These are phyloP conservation scores for Camarhynchus parvulus DNA, from an alignment of 2,113 vertebrate species.

Conservation along the genomic window DNA sequence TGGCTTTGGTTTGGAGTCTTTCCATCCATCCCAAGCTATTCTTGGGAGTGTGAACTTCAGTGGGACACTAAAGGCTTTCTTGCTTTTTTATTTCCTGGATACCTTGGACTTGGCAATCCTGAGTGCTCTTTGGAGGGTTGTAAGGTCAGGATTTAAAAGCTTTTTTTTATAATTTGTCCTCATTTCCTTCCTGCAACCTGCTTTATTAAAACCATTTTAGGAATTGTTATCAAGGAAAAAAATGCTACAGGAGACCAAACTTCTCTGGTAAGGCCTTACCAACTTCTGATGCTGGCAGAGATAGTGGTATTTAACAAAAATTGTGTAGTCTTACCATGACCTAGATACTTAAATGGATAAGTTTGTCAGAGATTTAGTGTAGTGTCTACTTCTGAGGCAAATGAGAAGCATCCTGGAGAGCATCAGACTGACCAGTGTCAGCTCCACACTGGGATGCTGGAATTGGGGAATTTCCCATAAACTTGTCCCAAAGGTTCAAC, in stretches of 20 bases:
- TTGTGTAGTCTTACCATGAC: neutral
- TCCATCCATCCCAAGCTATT: neutral
- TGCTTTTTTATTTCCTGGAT: neutral
- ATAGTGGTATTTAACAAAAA: neutral
- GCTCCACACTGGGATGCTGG: neutral
- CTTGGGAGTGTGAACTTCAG: neutral
- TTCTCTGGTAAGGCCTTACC: neutral
- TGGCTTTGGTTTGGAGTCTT: neutral
- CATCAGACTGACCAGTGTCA: neutral
- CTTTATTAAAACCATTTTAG: neutral
- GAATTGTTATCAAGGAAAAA: neutral
- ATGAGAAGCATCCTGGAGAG: neutral
- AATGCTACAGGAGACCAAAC: neutral
- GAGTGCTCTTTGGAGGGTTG: neutral
- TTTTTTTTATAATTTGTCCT: neutral
- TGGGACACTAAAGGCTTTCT: neutral
- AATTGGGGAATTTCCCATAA: neutral
- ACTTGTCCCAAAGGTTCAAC: neutral
- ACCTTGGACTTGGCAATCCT: neutral
- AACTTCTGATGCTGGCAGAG: neutral
- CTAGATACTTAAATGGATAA: neutral
- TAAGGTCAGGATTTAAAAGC: neutral
- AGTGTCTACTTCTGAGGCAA: neutral
- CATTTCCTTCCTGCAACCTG: neutral
- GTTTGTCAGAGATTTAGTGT: neutral